Evolutionary conservation across 2,888 invertebrate genomes (phyloP), one percentile per base, ranked within the genome.

Genomic region (Leucoptera coffeella): DNA sequence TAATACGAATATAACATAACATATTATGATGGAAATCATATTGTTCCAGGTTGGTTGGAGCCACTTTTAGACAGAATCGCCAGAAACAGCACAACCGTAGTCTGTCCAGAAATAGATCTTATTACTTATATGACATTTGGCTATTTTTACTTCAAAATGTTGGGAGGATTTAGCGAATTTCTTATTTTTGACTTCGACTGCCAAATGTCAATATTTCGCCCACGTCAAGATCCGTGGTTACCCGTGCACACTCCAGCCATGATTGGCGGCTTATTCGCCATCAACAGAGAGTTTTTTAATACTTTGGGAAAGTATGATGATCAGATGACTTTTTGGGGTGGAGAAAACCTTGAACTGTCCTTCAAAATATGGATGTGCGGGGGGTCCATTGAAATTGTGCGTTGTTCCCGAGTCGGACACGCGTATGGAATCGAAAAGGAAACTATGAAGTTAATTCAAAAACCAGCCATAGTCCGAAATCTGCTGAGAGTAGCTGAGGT

Each of bases 341-440:
- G 96, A 23, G 95, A 99, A 65, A 97, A 99, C 65, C 73, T 97
- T 34, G 97, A 97, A 59, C 69, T 99, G 13, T 96, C 96, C 1
- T 99, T 99, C 60, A 96, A 97, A 77, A 92, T 94, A 6, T 99
- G 99, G 99, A 99, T 99, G 99, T 99, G 99, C 50, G 97, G 97
- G 29, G 99, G 99, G 23, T 91, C 90, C 0, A 61, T 99, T 38
- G 96, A 97, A 62, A 97, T 97, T 37, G 85, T 97, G 14, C 97
- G 97, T 2, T 99, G 99, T 54, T 96, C 95, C 4, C 97, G 97
- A 61, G 97, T 99, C 22, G 99, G 99, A 4, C 99, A 99, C n/a
- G n/a, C n/a, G n/a, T n/a, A n/a, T n/a, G n/a, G n/a, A n/a, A n/a
- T n/a, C n/a, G n/a, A n/a, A n/a, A n/a, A n/a, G n/a, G n/a, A n/a